Evolutionary conservation across 1,140 invertebrate species (phyloP).

Genomic region (Liolophura sinensis): DNA sequence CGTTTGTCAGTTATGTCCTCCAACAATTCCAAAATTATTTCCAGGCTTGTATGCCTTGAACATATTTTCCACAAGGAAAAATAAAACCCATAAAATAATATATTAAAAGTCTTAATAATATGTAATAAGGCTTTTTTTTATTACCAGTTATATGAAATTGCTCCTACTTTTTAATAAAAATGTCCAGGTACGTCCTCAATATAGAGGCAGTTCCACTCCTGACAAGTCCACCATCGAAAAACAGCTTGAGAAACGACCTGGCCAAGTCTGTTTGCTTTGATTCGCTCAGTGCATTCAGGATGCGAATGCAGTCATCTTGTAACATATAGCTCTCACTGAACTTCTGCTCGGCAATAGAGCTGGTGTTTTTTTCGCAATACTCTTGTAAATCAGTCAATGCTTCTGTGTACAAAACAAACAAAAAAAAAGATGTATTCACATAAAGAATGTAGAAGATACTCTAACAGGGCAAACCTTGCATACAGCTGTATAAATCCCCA

Average conservation of each 20-base stretch:
- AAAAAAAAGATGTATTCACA: background rate
- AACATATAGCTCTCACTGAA: slow-evolving; percentile 6
- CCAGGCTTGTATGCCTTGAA: too few relatives aligned
- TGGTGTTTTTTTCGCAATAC: slow-evolving; percentile 6
- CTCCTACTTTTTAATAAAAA: too few relatives aligned
- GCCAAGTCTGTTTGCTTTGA: background rate
- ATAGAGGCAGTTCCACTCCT: too few relatives aligned
- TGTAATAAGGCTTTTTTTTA: too few relatives aligned
- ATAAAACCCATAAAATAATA: too few relatives aligned
- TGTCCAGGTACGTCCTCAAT: too few relatives aligned
- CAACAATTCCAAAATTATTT: too few relatives aligned
- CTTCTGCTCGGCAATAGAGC: slow-evolving; percentile 4
- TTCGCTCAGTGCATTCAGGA: slow-evolving; percentile 6
- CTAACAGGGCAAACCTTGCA: background rate
- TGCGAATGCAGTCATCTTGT: slow-evolving; percentile 1
- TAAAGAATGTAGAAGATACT: background rate
- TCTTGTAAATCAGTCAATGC: slow-evolving; percentile 7
- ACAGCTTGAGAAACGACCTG: slow-evolving; percentile 7
- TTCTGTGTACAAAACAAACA: slow-evolving; percentile 15
- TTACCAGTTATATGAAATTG: too few relatives aligned
- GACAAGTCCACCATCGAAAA: slow-evolving; percentile 6
- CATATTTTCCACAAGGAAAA: too few relatives aligned
- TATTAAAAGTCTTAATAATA: too few relatives aligned
- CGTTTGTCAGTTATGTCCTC: too few relatives aligned
- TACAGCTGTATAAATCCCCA: too few relatives aligned